These are phyloP conservation scores for Tolypeutes matacus DNA, from an alignment of 2,797 vertebrate genomes.

Conservation along the genomic window DNA sequence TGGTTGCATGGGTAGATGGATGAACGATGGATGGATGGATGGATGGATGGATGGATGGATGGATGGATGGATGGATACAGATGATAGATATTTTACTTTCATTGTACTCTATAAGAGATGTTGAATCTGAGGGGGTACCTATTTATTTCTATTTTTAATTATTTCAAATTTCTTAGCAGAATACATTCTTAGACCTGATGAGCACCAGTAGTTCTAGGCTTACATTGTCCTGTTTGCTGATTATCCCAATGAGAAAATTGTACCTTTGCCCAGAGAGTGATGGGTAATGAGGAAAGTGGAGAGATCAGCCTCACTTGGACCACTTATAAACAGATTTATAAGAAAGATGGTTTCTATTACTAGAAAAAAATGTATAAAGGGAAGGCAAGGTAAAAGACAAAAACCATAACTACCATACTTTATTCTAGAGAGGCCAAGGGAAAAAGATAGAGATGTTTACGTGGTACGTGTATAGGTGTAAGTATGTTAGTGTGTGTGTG, in stretches of 20 bases:
- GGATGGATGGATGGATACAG: background rate
- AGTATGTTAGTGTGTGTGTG: no score
- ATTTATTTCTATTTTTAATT: conserved; percentile 20
- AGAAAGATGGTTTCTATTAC: background rate
- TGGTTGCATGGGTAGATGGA: background rate
- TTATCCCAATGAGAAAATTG: background rate
- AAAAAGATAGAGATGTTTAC: background rate
- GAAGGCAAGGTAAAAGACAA: background rate
- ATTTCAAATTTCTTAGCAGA: conserved; percentile 32
- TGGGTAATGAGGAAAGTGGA: background rate
- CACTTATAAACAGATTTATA: background rate
- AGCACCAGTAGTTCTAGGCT: background rate
- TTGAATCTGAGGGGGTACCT: background rate
- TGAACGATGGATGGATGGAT: no score
- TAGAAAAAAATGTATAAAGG: background rate
- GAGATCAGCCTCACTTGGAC: background rate
- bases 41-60: no score
- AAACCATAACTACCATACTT: background rate
- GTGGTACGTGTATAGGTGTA: no score
- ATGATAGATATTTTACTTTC: background rate
- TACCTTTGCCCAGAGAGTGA: background rate
- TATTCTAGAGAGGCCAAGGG: background rate
- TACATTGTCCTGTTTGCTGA: background rate
- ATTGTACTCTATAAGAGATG: conserved; percentile 7
- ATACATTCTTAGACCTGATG: background rate